Percentiles rank a stretch among this genome's conserved stretches.
These are phyloP conservation scores for Mnemiopsis leidyi DNA, from an alignment of 37 sponge, comb jelly and placozoan genomes.

Conservation along the genomic window DNA sequence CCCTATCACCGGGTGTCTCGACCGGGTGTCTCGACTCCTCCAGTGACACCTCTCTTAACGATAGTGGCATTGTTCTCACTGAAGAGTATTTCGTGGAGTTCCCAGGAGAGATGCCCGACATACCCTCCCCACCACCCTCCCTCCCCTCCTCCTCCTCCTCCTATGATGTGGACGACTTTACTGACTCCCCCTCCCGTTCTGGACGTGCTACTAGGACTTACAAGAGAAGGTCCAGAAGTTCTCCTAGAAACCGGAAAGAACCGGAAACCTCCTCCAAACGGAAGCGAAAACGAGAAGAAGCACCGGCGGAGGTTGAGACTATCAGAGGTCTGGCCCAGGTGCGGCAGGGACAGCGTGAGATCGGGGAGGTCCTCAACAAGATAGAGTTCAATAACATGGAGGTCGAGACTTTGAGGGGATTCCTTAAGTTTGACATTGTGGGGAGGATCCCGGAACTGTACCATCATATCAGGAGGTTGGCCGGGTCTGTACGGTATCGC, in stretches of 20 bases:
- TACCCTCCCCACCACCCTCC: constrained; percentile 22
- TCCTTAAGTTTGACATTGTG: not conserved
- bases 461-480: not conserved
- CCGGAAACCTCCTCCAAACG: not conserved
- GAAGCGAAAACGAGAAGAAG: not conserved
- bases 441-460: not conserved
- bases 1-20: not conserved
- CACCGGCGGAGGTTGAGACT: not conserved
- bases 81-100: constrained; percentile 12
- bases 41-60: not conserved
- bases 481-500: not conserved
- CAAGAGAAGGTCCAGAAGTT: not conserved
- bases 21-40: not conserved
- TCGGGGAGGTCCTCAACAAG: not conserved
- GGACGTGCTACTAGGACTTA: not conserved
- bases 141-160: not conserved
- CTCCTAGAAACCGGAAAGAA: not conserved
- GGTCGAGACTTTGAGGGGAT: not conserved
- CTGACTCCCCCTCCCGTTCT: not conserved
- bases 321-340: not conserved
- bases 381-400: constrained; percentile 35
- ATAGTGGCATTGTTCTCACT: constrained; percentile 35
- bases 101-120: not conserved
- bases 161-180: not conserved
- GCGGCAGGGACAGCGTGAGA: not conserved